Evolutionary conservation across 2,113 vertebrate species (phyloP), one percentile per base, ranked within the genome.

Genomic region (Centrocercus urophasianus): DNA sequence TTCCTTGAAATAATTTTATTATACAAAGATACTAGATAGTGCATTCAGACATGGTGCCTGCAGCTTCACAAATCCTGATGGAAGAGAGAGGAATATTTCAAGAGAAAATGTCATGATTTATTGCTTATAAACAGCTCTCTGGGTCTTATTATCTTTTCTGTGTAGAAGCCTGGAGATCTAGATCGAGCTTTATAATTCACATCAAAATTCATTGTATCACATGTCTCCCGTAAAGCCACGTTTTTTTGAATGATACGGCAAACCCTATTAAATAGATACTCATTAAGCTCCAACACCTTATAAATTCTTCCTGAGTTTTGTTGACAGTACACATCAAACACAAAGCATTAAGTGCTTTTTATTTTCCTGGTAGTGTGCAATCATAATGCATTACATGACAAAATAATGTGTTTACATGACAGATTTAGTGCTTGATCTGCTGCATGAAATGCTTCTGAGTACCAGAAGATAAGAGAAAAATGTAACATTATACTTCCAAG

Each of bases 401-500:
- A 97, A 97, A 91, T 92, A 95, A 91, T 93, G 77, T 93, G 74
- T 88, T 94, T 95, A 89, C 81, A 69, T 90, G 96, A 95, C 59
- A 95, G 83, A 97, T 97, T 97, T 95, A 94, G 94, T 90, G 80
- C 84, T 88, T 94, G 92, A 95, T 84, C 88, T 96, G 87, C 69
- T 80, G 63, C 72, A 85, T n/a, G 63, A 95, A 96, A 90, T 86
- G 94, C 77, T 87, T 69, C 85, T 93, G 61, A 87, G 57, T 60
- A 93, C 89, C 80, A 93, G 63, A 57, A 92, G 89, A 72, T 38
- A 89, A 79, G 90, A 95, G 95, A 92, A 80, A 93, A 96, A 93
- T 69, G 91, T 88, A 96, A 84, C 77, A 88, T 93, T 96, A 95
- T 93, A 94, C 69, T 96, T 96, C 86, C 77, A 91, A 96, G 83